phyloP scores from a whole-genome alignment of 2,113 vertebrate species.

The Bos indicus region DNA sequence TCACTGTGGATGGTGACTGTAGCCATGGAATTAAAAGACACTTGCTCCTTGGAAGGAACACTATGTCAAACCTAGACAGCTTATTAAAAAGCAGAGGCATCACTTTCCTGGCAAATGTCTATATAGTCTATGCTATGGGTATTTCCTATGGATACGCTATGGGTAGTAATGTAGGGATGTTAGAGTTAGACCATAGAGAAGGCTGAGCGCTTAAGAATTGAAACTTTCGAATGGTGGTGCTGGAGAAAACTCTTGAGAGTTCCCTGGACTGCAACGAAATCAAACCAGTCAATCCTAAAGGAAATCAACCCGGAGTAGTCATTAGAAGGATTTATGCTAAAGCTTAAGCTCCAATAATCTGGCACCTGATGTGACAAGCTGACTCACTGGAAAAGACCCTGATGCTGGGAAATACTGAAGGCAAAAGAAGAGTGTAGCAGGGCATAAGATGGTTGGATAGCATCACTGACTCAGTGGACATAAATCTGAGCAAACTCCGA shows the following conservation, averaged over 20 bases:
- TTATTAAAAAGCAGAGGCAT: not conserved
- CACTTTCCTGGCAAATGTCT: not conserved
- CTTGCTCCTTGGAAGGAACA: not conserved
- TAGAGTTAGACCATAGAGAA: not conserved
- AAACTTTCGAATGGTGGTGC: not conserved
- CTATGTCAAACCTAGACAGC: not conserved
- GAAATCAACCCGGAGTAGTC: not conserved
- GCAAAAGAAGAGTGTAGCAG: not conserved
- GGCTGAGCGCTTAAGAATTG: not conserved
- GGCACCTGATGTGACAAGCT: not conserved
- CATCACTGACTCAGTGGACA: not conserved
- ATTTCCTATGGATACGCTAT: not conserved
- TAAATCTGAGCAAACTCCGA: not conserved
- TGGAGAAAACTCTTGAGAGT: not conserved
- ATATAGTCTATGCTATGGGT: not conserved
- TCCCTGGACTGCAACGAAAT: not conserved
- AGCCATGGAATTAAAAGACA: not conserved
- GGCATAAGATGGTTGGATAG: not conserved
- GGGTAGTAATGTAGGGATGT: not conserved
- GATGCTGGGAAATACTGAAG: not conserved
- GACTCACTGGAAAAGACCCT: not conserved
- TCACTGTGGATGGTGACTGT: not conserved
- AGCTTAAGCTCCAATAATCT: not conserved
- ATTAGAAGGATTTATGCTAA: not conserved
- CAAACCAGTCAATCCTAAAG: not conserved